Evolutionary conservation across 2,797 vertebrate genomes (phyloP).

Genomic region (Neostethus bicornis): DNA sequence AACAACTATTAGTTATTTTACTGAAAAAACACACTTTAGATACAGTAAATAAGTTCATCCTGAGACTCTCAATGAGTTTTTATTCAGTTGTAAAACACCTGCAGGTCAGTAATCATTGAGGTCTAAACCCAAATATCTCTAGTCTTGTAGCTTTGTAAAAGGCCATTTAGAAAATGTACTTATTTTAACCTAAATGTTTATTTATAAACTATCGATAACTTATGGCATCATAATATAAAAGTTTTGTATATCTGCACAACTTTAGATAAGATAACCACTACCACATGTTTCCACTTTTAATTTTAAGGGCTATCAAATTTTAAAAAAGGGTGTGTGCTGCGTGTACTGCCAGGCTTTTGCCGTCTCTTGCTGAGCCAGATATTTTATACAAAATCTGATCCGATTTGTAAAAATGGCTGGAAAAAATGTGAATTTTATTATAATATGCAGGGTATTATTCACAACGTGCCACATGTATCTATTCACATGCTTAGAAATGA

Average conservation of each 20-base stretch:
- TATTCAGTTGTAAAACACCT: neutral
- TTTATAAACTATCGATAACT: slow-evolving; percentile 19
- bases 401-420: slow-evolving; percentile 19
- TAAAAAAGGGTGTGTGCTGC: slow-evolving; percentile 29
- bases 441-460: slow-evolving; percentile 71
- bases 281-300: slow-evolving; percentile 36
- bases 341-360: slow-evolving; percentile 46
- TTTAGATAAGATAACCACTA: slow-evolving; percentile 33
- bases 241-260: slow-evolving; percentile 36
- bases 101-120: neutral
- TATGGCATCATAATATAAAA: slow-evolving; percentile 19
- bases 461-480: slow-evolving; percentile 67
- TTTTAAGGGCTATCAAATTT: slow-evolving; percentile 65
- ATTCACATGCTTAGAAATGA: slow-evolving; percentile 43
- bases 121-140: neutral
- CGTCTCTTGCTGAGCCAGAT: slow-evolving; percentile 22
- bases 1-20: neutral
- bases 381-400: slow-evolving; percentile 37
- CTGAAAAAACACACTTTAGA: too few species aligned
- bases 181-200: neutral
- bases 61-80: neutral
- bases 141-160: slow-evolving; percentile 35
- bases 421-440: slow-evolving; percentile 25
- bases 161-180: slow-evolving; percentile 40
- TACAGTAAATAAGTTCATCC: too few species aligned